phyloP scores from a whole-genome alignment of 2,113 vertebrate genomes.

The Chitala chitala region DNA sequence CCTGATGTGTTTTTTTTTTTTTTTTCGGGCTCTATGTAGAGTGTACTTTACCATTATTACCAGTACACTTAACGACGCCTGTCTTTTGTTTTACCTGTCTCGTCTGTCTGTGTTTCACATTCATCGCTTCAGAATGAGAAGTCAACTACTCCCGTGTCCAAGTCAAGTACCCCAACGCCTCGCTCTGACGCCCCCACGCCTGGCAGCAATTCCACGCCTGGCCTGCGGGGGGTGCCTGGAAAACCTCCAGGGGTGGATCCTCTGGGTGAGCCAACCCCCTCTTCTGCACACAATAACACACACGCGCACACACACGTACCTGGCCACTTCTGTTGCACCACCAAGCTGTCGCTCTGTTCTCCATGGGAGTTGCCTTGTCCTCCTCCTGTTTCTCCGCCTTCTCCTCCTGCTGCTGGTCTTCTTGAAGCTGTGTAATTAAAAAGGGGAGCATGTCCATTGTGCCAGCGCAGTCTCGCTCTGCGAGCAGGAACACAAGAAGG shows the following conservation, averaged over 20 bases:
- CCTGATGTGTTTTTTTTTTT: neutral
- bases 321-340: neutral
- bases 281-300: neutral
- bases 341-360: neutral
- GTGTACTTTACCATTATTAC: neutral
- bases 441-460: neutral
- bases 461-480: neutral
- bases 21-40: neutral
- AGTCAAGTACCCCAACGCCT: slow-evolving; percentile 77
- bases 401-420: neutral
- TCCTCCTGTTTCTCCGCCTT: neutral
- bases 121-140: slow-evolving; percentile 72
- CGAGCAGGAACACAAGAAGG: slow-evolving; percentile 14
- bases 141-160: slow-evolving; percentile 78
- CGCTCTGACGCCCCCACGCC: slow-evolving; percentile 73
- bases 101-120: neutral
- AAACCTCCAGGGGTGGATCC: slow-evolving; percentile 75
- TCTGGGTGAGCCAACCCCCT: slow-evolving; percentile 60
- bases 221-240: slow-evolving; percentile 70
- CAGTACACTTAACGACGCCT: neutral
- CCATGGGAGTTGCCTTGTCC: neutral
- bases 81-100: slow-evolving; percentile 9
- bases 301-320: neutral
- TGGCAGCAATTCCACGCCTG: slow-evolving; percentile 72
- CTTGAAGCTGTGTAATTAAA: slow-evolving; percentile 14